Conservation (phyloP, 2,113 vertebrate species). For the Micronycteris hirsuta region DNA sequence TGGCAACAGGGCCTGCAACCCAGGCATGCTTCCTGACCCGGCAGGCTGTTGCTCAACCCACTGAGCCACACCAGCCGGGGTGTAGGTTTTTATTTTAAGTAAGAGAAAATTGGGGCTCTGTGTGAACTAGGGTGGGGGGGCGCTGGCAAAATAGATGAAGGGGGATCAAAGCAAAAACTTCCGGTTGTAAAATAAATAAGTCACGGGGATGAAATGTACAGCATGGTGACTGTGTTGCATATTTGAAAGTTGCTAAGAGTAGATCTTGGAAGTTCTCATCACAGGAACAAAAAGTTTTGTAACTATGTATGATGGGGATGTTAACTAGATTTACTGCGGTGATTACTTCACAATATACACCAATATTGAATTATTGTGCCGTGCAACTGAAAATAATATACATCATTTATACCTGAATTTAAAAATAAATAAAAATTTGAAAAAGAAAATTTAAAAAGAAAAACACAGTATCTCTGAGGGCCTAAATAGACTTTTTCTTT, state of each 20-base stretch:
- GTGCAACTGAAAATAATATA: neutral
- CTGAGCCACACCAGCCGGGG: no score
- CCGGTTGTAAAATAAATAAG: neutral
- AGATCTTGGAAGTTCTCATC: neutral
- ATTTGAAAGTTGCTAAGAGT: neutral
- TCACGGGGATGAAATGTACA: neutral
- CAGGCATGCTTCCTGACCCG: no score
- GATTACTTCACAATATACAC: neutral
- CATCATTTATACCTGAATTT: neutral
- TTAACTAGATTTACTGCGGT: neutral
- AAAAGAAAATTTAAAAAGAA: neutral
- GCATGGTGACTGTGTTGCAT: neutral
- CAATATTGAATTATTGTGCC: neutral
- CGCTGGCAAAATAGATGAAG: neutral
- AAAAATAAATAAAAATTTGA: neutral
- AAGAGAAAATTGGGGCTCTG: neutral
- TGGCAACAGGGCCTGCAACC: no score
- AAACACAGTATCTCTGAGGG: neutral
- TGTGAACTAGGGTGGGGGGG: neutral
- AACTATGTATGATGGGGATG: neutral
- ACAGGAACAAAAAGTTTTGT: neutral
- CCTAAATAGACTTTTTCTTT: neutral
- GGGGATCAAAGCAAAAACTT: neutral
- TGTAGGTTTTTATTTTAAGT: neutral
- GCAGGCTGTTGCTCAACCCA: no score